phyloP scores from a whole-genome alignment of 2,797 vertebrate species.

The Limnodromus scolopaceus region DNA sequence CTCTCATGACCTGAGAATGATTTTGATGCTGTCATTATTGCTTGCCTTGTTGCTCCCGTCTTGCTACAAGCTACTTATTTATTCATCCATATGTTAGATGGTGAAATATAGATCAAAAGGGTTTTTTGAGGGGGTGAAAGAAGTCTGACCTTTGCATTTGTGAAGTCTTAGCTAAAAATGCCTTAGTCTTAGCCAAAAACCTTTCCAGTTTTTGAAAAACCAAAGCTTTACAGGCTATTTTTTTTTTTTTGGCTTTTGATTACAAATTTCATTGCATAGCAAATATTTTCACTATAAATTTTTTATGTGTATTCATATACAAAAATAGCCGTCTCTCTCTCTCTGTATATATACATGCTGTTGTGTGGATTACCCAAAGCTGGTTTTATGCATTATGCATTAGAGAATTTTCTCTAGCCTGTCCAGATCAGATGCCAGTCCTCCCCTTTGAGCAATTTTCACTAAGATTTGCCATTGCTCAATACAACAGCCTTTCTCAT shows the following conservation, averaged over 20 bases:
- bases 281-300: constrained; percentile 12
- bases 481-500: background rate
- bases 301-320: background rate
- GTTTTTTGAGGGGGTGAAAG: background rate
- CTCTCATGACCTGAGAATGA: background rate
- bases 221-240: background rate
- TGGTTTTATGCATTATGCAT: background rate
- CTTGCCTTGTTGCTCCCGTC: background rate
- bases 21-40: background rate
- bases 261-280: background rate
- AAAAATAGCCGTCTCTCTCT: background rate
- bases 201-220: background rate
- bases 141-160: background rate
- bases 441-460: background rate
- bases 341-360: background rate
- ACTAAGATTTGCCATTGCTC: background rate
- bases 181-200: background rate
- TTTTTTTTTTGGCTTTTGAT: background rate
- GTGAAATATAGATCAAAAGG: background rate
- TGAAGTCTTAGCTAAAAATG: background rate
- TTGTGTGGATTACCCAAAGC: background rate
- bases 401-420: background rate
- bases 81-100: background rate
- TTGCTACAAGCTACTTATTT: background rate
- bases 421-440: background rate